These are phyloP conservation scores for Calameuta pallipes DNA, from an alignment of 2,888 invertebrate species.

Conservation along the genomic window DNA sequence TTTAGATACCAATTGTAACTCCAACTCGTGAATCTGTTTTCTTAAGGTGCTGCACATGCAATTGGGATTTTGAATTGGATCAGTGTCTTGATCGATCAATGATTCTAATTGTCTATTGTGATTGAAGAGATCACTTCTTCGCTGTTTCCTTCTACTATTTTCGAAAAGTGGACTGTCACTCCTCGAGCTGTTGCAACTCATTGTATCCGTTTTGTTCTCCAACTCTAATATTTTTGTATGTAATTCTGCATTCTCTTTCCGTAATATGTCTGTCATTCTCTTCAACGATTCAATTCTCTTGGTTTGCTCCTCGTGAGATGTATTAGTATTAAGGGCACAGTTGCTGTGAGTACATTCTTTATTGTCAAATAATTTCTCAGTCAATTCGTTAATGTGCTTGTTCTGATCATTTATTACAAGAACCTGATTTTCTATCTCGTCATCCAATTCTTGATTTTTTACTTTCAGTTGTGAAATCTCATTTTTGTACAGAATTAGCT, in stretches of 20 bases:
- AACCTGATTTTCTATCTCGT: constrained; percentile 65
- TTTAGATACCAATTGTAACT: constrained; percentile 50
- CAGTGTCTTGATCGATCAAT: constrained; percentile 10
- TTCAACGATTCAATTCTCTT: constrained; percentile 1
- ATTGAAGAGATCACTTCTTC: constrained; percentile 46
- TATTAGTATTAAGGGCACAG: not conserved
- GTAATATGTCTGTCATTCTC: constrained; percentile 17
- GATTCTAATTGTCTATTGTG: constrained; percentile 42
- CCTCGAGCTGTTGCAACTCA: constrained; percentile 38
- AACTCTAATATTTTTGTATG: constrained; percentile 32
- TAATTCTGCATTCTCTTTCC: constrained; percentile 35
- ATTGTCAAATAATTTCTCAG: constrained; percentile 26
- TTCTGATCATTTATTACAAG: constrained; percentile 30
- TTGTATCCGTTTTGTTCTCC: constrained; percentile 32
- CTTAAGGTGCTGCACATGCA: constrained; percentile 27
- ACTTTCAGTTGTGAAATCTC: constrained; percentile 64
- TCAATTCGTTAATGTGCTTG: constrained; percentile 31
- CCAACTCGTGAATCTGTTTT: constrained; percentile 44
- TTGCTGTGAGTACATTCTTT: not conserved
- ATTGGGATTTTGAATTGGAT: not conserved
- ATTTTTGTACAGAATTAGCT: constrained; percentile 55
- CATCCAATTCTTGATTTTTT: constrained; percentile 67
- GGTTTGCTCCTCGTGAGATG: constrained; percentile 6
- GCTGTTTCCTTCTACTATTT: constrained; percentile 37
- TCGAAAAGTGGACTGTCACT: constrained; percentile 42